Percentiles rank a stretch among this genome's conserved stretches.
phyloP scores from a whole-genome alignment of 1,140 invertebrate species.

The Meloidogyne hapla region DNA sequence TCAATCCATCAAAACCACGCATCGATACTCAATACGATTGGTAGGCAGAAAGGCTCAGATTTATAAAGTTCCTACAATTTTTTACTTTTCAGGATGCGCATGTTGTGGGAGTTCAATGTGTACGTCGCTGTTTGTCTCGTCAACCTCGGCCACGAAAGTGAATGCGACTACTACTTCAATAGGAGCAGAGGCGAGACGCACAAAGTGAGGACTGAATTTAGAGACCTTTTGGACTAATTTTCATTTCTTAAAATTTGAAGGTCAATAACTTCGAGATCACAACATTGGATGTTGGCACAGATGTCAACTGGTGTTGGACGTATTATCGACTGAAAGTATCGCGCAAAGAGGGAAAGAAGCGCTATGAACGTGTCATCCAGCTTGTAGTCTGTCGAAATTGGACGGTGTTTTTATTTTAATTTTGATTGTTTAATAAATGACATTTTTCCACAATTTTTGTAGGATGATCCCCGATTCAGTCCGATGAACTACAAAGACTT shows the following conservation, averaged over 20 bases:
- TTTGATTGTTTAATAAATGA: not conserved
- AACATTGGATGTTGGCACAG: not conserved
- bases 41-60: not conserved
- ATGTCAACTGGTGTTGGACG: not conserved
- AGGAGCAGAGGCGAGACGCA: not conserved
- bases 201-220: not conserved
- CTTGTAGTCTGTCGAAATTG: not conserved
- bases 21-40: not conserved
- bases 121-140: conserved; percentile 2
- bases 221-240: too few species aligned
- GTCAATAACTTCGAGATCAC: not conserved
- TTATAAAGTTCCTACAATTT: not conserved
- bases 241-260: not conserved
- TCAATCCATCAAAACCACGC: not conserved
- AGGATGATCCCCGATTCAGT: not conserved
- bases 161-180: conserved; percentile 1
- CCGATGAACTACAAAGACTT: not conserved
- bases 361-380: not conserved
- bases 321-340: conserved; percentile 1
- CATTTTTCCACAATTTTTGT: not conserved
- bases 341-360: not conserved
- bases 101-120: not conserved
- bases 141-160: not conserved
- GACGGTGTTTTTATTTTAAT: not conserved
- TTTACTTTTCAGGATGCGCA: not conserved